phyloP scores from a whole-genome alignment of 1,140 invertebrate genomes.

The Condylostylus longicornis region DNA sequence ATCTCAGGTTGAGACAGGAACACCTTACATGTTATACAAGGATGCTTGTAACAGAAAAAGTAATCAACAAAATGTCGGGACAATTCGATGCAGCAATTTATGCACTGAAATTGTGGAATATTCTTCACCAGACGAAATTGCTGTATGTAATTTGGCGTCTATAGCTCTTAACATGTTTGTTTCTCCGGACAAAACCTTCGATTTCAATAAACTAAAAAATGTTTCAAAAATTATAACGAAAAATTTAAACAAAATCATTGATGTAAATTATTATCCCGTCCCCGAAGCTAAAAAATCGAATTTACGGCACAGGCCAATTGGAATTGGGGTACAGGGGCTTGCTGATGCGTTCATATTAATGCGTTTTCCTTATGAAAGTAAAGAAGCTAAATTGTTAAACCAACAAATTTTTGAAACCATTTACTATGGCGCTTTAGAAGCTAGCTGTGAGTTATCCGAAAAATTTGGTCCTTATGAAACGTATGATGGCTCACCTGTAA shows the following conservation, averaged over 20 bases:
- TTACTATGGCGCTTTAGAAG: slow-evolving; percentile 92
- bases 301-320: slow-evolving; percentile 84
- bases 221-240: slow-evolving; percentile 78
- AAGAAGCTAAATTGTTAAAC: slow-evolving; percentile 76
- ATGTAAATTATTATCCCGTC: slow-evolving; percentile 93
- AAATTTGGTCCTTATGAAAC: slow-evolving; percentile 77
- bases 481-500: slow-evolving; percentile 80
- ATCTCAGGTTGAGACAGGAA: slow-evolving; percentile 95
- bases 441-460: slow-evolving; percentile 89
- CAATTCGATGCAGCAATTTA: slow-evolving; percentile 95
- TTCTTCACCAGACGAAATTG: slow-evolving; percentile 80
- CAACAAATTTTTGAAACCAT: slow-evolving; percentile 97
- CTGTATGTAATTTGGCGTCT: slow-evolving; percentile 96
- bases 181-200: slow-evolving; percentile 57
- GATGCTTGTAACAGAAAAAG: slow-evolving; percentile 95
- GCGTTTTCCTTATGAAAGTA: slow-evolving; percentile 81
- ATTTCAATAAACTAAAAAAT: slow-evolving; percentile 78
- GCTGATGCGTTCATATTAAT: slow-evolving; percentile 94
- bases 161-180: slow-evolving; percentile 97
- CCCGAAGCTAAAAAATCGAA: slow-evolving; percentile 80
- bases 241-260: slow-evolving; percentile 97
- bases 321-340: slow-evolving; percentile 91
- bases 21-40: slow-evolving; percentile 96
- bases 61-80: slow-evolving; percentile 97
- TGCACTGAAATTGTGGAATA: slow-evolving; percentile 98